A percentile compares a stretch with the other conserved stretches of the same genome.
Conservation (phyloP, 2,797 vertebrate genomes). For the Loris lydekkerianus region DNA sequence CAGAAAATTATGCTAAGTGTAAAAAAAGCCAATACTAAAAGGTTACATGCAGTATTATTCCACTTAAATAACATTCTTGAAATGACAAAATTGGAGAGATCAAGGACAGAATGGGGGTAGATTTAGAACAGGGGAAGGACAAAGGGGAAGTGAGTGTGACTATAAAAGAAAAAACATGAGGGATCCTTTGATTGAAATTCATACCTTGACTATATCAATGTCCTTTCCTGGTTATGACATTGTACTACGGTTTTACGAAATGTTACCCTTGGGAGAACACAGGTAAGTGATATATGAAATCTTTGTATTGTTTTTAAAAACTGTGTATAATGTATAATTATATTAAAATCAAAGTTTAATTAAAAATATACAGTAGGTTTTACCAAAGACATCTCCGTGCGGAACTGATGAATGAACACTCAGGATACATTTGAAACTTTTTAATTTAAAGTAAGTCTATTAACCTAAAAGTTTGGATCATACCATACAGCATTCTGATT, state of each 20-base stretch:
- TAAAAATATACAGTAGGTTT: not conserved
- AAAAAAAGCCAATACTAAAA: not conserved
- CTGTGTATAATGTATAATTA: not conserved
- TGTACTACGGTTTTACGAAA: not conserved
- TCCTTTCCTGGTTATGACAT: not conserved
- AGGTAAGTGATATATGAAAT: not conserved
- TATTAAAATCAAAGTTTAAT: slow-evolving; percentile 25
- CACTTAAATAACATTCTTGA: not conserved
- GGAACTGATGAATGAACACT: not conserved
- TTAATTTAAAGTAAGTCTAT: slow-evolving; percentile 23
- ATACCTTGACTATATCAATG: not conserved
- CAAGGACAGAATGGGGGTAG: not conserved
- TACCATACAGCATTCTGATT: not conserved
- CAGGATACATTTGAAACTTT: slow-evolving; percentile 15
- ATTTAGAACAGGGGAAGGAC: not conserved
- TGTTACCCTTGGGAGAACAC: not conserved
- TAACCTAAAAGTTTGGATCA: not conserved
- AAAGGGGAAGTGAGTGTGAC: not conserved
- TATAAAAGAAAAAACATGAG: not conserved
- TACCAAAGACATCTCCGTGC: not conserved
- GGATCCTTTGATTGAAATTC: not conserved
- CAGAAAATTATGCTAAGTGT: not conserved
- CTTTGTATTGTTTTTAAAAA: not conserved
- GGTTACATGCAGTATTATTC: not conserved
- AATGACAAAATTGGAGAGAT: not conserved